phyloP scores from a whole-genome alignment of 1,140 invertebrate genomes.

The Heliconius hermathena region DNA sequence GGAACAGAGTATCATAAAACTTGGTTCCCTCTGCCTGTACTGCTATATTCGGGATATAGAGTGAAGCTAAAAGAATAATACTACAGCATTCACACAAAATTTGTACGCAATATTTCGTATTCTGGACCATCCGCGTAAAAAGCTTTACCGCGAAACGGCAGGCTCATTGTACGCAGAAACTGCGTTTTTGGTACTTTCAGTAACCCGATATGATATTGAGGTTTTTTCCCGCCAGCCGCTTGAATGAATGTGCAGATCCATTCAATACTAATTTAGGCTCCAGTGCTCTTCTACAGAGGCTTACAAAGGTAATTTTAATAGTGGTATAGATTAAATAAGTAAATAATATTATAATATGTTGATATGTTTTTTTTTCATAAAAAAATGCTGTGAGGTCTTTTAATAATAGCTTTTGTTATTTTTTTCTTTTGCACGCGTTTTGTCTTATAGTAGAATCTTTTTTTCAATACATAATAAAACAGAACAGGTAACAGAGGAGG shows the following conservation, averaged over 20 bases:
- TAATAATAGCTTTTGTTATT: neutral
- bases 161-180: constrained; percentile 50
- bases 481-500: no score
- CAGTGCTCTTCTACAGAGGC: constrained; percentile 2
- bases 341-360: constrained; percentile 12
- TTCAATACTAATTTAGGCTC: constrained; percentile 38
- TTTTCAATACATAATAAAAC: no score
- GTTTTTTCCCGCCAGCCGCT: constrained; percentile 36
- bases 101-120: neutral
- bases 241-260: constrained; percentile 39
- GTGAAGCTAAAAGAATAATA: no score
- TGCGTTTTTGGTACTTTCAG: constrained; percentile 51
- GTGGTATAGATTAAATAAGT: constrained; percentile 12
- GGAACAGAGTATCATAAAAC: no score
- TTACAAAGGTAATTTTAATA: constrained; percentile 4
- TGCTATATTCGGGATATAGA: no score
- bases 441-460: neutral
- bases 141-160: constrained; percentile 64
- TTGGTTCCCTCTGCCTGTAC: no score
- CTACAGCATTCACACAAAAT: neutral
- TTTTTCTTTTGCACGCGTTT: neutral
- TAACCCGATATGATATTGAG: constrained; percentile 51
- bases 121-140: constrained; percentile 49
- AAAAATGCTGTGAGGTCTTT: neutral
- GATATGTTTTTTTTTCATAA: neutral